phyloP scores from a whole-genome alignment of 2,888 invertebrate species.

The Lepas anatifera region DNA sequence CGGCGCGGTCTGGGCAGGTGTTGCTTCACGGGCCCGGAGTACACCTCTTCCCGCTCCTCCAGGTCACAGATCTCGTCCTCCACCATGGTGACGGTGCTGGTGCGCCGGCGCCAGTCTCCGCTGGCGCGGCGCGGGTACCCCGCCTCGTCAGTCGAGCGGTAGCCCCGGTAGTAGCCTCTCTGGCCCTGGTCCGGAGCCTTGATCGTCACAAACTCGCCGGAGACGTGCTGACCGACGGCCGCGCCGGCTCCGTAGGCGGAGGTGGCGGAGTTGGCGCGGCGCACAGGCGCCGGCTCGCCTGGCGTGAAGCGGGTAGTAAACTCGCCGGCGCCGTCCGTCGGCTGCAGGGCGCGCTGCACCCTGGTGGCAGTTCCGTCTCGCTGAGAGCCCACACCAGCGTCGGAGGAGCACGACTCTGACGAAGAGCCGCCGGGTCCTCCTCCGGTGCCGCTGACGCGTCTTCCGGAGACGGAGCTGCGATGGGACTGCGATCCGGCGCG shows the following conservation, averaged over 20 bases:
- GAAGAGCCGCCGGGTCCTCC: neutral
- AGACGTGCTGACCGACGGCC: neutral
- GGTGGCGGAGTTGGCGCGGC: neutral
- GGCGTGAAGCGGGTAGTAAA: neutral
- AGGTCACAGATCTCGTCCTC: conserved; percentile 1
- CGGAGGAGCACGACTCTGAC: neutral
- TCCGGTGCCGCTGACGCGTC: too few species aligned
- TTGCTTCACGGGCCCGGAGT: neutral
- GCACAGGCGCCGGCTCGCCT: neutral
- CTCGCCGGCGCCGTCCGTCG: neutral
- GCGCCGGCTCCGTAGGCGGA: neutral
- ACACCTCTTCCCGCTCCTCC: neutral
- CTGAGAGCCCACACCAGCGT: neutral
- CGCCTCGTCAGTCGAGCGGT: neutral
- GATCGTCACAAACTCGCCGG: neutral
- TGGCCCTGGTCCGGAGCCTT: neutral
- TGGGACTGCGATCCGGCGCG: neutral
- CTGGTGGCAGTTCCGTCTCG: neutral
- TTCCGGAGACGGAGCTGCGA: neutral
- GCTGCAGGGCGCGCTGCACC: neutral
- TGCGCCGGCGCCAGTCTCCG: neutral
- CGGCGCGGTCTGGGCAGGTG: neutral
- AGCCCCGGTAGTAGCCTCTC: too few species aligned
- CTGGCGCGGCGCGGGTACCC: neutral
- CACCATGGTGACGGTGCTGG: neutral